Conservation (phyloP, 2,113 vertebrate genomes). For the Baryphthengus martii region DNA sequence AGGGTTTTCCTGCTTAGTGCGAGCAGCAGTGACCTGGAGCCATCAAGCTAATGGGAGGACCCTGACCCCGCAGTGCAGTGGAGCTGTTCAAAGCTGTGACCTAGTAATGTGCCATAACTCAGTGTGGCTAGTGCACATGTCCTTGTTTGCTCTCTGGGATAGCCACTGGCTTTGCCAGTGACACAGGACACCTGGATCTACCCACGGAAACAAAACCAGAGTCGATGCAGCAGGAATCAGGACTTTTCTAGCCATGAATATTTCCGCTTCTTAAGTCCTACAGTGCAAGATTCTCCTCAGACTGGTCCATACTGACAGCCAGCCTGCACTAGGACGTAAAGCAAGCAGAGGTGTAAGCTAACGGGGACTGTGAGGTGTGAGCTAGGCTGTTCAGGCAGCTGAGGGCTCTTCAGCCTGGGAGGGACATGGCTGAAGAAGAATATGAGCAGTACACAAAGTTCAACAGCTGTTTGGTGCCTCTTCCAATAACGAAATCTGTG, state of each 20-base stretch:
- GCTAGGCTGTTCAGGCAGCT: not conserved
- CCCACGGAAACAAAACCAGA: not conserved
- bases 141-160: not conserved
- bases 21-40: not conserved
- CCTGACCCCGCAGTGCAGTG: fast-evolving
- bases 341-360: not conserved
- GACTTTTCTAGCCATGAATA: not conserved
- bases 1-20: not conserved
- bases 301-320: fast-evolving
- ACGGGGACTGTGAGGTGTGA: too few species aligned
- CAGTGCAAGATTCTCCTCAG: not conserved
- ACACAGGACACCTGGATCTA: too few species aligned
- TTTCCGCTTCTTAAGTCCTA: not conserved
- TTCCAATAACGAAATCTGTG: not conserved
- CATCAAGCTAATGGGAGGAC: fast-evolving
- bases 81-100: not conserved
- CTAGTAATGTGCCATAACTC: fast-evolving
- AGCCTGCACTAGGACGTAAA: fast-evolving
- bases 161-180: fast-evolving
- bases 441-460: not conserved
- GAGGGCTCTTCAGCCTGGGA: not conserved
- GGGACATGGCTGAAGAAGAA: fast-evolving
- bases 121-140: not conserved
- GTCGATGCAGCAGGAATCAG: not conserved
- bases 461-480: not conserved